Evolutionary conservation across 2,888 invertebrate species (phyloP).

Genomic region (Erebia epiphron): DNA sequence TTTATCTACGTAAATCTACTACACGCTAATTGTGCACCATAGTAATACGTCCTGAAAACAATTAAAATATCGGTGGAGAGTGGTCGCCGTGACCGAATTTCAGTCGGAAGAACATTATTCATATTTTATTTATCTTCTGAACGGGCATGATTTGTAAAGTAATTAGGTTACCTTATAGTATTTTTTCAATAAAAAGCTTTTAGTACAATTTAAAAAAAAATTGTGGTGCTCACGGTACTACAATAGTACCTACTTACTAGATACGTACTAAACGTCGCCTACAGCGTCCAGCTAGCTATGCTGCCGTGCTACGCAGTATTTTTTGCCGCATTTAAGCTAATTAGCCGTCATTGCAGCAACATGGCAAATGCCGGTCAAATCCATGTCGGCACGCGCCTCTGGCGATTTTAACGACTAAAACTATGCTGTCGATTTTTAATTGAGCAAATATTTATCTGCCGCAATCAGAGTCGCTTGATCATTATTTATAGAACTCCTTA

Average conservation of each 20-base stretch:
- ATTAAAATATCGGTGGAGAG: too few relatives aligned
- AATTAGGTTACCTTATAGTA: too few relatives aligned
- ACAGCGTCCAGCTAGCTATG: slow-evolving; percentile 44
- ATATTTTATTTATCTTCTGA: too few relatives aligned
- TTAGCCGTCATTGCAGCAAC: slow-evolving; percentile 63
- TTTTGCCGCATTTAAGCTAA: slow-evolving; percentile 58
- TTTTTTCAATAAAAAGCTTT: too few relatives aligned
- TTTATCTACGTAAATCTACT: too few relatives aligned
- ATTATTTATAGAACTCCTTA: too few relatives aligned
- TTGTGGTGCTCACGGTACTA: slow-evolving; percentile 37
- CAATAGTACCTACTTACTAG: not conserved
- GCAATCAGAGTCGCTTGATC: not conserved
- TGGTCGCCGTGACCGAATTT: too few relatives aligned
- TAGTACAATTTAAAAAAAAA: too few relatives aligned
- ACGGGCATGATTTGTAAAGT: too few relatives aligned
- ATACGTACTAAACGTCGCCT: slow-evolving; percentile 25
- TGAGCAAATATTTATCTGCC: slow-evolving; percentile 4
- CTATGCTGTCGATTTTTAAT: slow-evolving; percentile 23
- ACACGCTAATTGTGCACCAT: too few relatives aligned
- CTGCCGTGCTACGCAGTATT: slow-evolving; percentile 48
- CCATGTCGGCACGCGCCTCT: slow-evolving; percentile 47
- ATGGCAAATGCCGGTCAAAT: slow-evolving; percentile 51
- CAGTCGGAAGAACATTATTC: too few relatives aligned
- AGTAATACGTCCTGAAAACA: too few relatives aligned
- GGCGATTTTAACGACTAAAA: slow-evolving; percentile 17